Conservation (phyloP, 1,140 invertebrate genomes). For the Psix sp. region DNA sequence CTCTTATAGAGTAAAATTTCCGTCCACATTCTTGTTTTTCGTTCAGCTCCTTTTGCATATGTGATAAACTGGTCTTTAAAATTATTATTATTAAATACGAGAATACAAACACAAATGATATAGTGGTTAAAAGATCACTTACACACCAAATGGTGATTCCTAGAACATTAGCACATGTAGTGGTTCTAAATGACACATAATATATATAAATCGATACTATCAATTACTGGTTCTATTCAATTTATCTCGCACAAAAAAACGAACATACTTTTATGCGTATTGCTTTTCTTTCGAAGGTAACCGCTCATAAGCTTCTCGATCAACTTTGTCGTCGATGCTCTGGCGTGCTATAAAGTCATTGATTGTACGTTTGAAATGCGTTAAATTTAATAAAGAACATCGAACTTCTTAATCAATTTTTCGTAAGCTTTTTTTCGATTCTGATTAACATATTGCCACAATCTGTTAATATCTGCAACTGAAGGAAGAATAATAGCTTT, state of each 20-base stretch:
- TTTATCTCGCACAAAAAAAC: conserved; percentile 40
- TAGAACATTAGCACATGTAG: too few species aligned
- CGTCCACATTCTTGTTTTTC: too few species aligned
- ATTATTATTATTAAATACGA: too few species aligned
- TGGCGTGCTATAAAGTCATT: conserved; percentile 41
- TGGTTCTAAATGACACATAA: too few species aligned
- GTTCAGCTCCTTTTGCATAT: too few species aligned
- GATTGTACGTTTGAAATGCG: conserved; percentile 49
- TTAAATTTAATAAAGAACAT: conserved; percentile 21
- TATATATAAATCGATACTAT: too few species aligned
- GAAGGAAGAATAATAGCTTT: conserved; percentile 45
- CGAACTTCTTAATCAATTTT: conserved; percentile 25
- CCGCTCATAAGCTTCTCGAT: conserved; percentile 20
- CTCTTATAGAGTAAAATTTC: too few species aligned
- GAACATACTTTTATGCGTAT: conserved; percentile 46
- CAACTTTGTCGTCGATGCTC: conserved; percentile 32
- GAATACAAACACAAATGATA: too few species aligned
- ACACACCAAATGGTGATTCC: too few species aligned
- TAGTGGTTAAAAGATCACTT: too few species aligned
- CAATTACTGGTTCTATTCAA: conserved; percentile 35
- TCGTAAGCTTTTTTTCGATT: conserved; percentile 13
- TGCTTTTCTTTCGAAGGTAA: conserved; percentile 23
- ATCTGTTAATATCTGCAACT: conserved; percentile 35
- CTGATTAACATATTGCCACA: conserved; percentile 24
- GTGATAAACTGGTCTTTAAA: too few species aligned